phyloP scores from a whole-genome alignment of 2,113 vertebrate genomes.

The Pterocles gutturalis region DNA sequence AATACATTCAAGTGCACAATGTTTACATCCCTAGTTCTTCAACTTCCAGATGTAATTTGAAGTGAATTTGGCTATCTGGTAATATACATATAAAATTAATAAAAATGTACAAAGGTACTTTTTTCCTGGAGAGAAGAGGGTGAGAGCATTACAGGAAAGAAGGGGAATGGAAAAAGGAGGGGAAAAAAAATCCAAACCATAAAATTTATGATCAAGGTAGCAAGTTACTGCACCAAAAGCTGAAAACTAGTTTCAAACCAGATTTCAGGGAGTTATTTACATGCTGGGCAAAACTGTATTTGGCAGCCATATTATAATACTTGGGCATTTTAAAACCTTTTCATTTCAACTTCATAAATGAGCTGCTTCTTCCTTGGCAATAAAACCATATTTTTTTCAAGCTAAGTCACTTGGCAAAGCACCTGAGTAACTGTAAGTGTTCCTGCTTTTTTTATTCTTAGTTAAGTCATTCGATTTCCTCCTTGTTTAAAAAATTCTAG shows the following conservation, averaged over 20 bases:
- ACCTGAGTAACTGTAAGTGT: neutral
- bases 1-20: neutral
- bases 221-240: neutral
- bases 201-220: neutral
- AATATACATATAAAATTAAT: neutral
- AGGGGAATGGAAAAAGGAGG: neutral
- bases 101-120: neutral
- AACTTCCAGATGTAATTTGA: neutral
- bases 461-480: neutral
- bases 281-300: neutral
- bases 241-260: neutral
- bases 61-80: neutral
- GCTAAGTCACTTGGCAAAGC: constrained; percentile 36
- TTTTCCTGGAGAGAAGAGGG: accelerated
- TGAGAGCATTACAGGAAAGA: neutral
- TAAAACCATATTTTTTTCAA: neutral
- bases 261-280: constrained; percentile 5
- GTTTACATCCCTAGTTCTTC: neutral
- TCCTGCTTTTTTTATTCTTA: neutral
- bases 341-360: constrained; percentile 17
- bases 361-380: constrained; percentile 43
- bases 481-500: neutral
- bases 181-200: neutral
- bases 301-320: neutral
- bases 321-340: neutral